Base-by-base conservation (phyloP, 2,113 vertebrate genomes). In the Sapajus apella region DNA sequence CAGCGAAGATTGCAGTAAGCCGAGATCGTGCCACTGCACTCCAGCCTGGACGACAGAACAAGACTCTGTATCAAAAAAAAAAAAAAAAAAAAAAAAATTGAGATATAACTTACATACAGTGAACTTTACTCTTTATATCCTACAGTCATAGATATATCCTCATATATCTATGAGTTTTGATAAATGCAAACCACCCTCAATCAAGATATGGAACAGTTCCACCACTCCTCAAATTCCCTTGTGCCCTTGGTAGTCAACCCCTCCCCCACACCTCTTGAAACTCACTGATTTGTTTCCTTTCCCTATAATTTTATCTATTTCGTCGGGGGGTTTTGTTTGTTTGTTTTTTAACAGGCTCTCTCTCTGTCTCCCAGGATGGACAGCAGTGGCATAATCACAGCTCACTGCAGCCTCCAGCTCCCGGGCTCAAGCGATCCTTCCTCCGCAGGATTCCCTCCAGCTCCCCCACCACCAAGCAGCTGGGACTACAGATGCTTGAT, bases 281-380 rank as follows among this genome's bases (percentile, higher is more conserved):
- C 79, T 2, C 12, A 76, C 47, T 32, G 18, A 61, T 70, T 27
- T 87, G 14, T 58, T 96, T 72, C 64, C 32, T 66, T 47, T 73
- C 21, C 25, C 52, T 90, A 27, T 30, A 47, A 20, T 56, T 50
- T 72, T 58, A 72, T 23, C 5, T 68, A 40, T 13, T 55, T 21
- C 12, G 50, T 5, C 1, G 52, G 52, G 0, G 11, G 8, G 2
- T 27, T 30, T 64, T 30, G 5, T 13, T 64, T 30, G 12, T 13
- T 13, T 27, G 4, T 27, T 64, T 61, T 61, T 30, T 30, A 52
- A 52, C 27, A 64, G 5, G 12, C 5, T 64, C 61, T 32, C 27
- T 27, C 61, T 64, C 27, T 64, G 61, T 64, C 12, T 64, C 27
- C 61, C 61, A 32, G 61, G 61, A 12, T 64, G 27, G 61, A 64